Percentiles rank a stretch among this genome's conserved stretches.
phyloP scores from a whole-genome alignment of 2,113 vertebrate genomes.

The Rhadina sibilatrix region DNA sequence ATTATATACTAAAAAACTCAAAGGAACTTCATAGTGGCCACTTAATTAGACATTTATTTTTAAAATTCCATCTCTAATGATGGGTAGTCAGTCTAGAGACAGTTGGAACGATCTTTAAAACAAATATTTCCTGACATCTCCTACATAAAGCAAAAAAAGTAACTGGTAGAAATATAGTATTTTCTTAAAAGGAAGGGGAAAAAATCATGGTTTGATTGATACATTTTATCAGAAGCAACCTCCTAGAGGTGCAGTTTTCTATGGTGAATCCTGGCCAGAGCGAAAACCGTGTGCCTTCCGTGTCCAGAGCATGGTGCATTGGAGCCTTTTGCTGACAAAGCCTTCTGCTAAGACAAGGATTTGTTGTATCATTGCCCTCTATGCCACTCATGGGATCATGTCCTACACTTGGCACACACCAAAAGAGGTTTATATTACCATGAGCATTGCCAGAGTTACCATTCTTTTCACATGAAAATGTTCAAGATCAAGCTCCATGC shows the following conservation, averaged over 20 bases:
- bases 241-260: not conserved
- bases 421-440: not conserved
- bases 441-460: not conserved
- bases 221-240: not conserved
- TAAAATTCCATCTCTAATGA: not conserved
- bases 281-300: not conserved
- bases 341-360: not conserved
- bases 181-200: not conserved
- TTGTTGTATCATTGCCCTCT: not conserved
- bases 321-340: not conserved
- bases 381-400: not conserved
- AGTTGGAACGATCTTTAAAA: not conserved
- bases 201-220: not conserved
- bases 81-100: not conserved
- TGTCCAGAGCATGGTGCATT: not conserved
- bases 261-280: accelerated
- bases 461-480: not conserved
- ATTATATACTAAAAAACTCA: not conserved
- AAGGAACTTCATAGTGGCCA: not conserved
- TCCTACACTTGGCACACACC: not conserved
- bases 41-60: not conserved
- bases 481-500: not conserved
- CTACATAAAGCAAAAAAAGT: not conserved
- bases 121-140: not conserved
- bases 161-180: not conserved